Percentiles rank a stretch among this genome's conserved stretches.
Evolutionary conservation across 2,113 vertebrate species (phyloP).

Genomic region (Galbula dea): DNA sequence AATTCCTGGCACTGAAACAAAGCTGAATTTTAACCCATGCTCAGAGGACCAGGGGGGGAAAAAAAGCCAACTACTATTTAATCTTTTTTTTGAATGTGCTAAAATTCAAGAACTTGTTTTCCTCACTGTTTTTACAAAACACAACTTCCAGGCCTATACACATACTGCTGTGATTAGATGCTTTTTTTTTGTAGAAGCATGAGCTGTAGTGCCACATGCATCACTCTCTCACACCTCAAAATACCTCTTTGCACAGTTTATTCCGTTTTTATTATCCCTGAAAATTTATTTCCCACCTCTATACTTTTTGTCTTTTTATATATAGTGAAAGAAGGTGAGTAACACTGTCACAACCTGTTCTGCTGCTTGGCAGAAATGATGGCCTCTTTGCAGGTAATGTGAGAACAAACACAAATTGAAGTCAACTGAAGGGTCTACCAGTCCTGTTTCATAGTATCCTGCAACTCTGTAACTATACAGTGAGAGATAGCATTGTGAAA

Average conservation of each 20-base stretch:
- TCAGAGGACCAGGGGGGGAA: neutral
- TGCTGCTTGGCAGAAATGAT: neutral
- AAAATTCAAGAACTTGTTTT: neutral
- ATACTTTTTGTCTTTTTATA: neutral
- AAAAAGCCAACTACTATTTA: neutral
- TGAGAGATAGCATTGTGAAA: neutral
- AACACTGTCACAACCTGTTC: neutral
- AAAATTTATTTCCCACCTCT: neutral
- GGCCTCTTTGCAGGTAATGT: neutral
- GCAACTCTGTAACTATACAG: neutral
- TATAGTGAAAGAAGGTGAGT: neutral
- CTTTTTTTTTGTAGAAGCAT: neutral
- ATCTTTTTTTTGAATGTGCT: neutral
- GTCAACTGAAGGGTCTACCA: neutral
- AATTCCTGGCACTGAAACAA: constrained; percentile 21
- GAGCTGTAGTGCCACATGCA: neutral
- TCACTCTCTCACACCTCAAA: neutral
- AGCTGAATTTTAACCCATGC: neutral
- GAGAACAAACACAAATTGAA: neutral
- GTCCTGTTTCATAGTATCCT: neutral
- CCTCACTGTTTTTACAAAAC: neutral
- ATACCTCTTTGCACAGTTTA: neutral
- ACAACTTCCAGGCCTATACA: neutral
- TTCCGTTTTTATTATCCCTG: neutral
- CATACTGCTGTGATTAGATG: neutral